Conservation (phyloP, 1,140 invertebrate species). For the Stenopsyche tienmushanensis region DNA sequence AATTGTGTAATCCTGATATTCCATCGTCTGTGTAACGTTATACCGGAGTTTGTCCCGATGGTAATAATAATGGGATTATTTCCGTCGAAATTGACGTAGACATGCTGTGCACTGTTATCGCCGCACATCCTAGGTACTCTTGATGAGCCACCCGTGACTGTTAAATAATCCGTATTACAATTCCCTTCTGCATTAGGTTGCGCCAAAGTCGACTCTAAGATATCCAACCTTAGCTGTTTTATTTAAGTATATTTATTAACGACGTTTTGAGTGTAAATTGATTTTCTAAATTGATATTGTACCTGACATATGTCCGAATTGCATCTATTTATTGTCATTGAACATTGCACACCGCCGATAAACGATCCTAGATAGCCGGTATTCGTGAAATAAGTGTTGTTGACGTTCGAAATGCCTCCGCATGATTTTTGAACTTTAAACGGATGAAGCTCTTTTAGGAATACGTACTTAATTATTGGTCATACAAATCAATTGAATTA, state of each 20-base stretch:
- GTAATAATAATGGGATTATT: slow-evolving; percentile 67
- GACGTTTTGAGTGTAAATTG: too few species aligned
- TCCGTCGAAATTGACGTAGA: slow-evolving; percentile 75
- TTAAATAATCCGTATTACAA: slow-evolving; percentile 71
- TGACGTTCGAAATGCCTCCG: slow-evolving; percentile 66
- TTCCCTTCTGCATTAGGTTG: slow-evolving; percentile 73
- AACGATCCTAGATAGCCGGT: slow-evolving; percentile 68
- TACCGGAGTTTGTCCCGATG: slow-evolving; percentile 62
- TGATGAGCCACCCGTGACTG: slow-evolving; percentile 67
- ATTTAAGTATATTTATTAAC: too few species aligned
- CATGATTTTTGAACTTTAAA: slow-evolving; percentile 54
- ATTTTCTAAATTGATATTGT: too few species aligned
- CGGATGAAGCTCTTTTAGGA: too few species aligned
- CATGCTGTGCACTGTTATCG: slow-evolving; percentile 77
- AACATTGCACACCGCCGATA: slow-evolving; percentile 66
- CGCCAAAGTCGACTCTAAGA: slow-evolving; percentile 69
- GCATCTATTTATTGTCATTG: slow-evolving; percentile 67
- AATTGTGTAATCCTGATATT: slow-evolving; percentile 76
- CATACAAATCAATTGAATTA: too few species aligned
- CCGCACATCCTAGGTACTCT: slow-evolving; percentile 73
- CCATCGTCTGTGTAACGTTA: slow-evolving; percentile 68
- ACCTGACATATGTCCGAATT: slow-evolving; percentile 74
- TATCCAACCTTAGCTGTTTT: slow-evolving; percentile 77
- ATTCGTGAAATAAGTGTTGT: slow-evolving; percentile 83
- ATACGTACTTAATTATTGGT: too few species aligned